Conservation (phyloP, 2,113 vertebrate genomes). For the Psilopogon haemacephalus region DNA sequence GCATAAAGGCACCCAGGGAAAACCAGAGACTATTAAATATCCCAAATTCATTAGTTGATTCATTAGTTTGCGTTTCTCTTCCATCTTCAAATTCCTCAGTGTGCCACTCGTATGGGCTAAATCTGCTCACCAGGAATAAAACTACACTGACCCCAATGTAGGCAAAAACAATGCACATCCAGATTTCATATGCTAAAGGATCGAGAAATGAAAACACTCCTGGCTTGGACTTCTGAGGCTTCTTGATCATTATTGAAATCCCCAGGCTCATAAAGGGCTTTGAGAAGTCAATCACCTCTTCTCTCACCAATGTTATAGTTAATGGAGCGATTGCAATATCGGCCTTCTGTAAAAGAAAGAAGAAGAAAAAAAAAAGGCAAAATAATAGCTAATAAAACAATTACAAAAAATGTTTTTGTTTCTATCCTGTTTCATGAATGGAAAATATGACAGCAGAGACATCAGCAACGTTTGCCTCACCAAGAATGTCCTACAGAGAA, state of each 20-base stretch:
- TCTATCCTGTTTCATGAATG: neutral
- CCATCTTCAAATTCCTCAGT: conserved; percentile 99
- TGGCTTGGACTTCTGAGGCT: conserved; percentile 99
- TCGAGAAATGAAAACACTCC: conserved; percentile 99
- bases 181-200: conserved; percentile 98
- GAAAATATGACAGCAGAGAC: conserved; percentile 7
- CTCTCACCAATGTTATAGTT: conserved; percentile 97
- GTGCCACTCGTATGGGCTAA: conserved; percentile 99
- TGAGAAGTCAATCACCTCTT: conserved; percentile 99
- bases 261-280: conserved; percentile 99
- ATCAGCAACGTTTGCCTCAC: neutral
- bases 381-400: conserved; percentile 22
- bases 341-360: conserved; percentile 88
- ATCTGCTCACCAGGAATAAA: conserved; percentile 99
- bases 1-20: conserved; percentile 99
- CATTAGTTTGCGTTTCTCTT: conserved; percentile 96
- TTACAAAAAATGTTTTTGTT: neutral
- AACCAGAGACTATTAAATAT: conserved; percentile 99
- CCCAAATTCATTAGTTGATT: conserved; percentile 99
- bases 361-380: conserved; percentile 2
- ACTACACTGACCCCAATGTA: conserved; percentile 99
- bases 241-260: conserved; percentile 99
- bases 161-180: conserved; percentile 99
- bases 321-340: conserved; percentile 97
- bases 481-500: neutral